Base-by-base conservation (phyloP, 2,888 invertebrate species). In the Parnassius glacialis region DNA sequence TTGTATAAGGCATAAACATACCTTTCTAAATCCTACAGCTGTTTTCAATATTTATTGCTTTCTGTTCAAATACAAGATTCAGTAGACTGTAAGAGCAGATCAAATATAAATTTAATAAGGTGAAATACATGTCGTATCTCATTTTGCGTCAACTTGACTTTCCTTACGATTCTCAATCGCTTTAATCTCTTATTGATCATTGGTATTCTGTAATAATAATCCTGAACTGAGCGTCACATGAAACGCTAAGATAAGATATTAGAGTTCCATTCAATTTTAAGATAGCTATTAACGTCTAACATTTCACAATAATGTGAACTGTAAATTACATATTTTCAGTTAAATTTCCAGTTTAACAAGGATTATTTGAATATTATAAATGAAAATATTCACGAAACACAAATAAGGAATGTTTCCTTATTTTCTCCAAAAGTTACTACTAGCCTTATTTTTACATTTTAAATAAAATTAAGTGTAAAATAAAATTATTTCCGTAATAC, bases 251-350 rank as follows among this genome's bases (percentile, higher is more conserved):
- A 58, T 60, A 48, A 70, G 66, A 70, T 72, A 71, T 73, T 70
- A 69, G 66, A 62, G 68, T 70, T 72, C 68, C 55, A 75, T 70
- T 68, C 68, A 69, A 72, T 72, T 75, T 76, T 74, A 74, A 70
- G 69, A 68, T 59, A 57, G 70, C 13, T 53, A 58, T 55, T 61
- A 57, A 52, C 72, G 68, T 70, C 64, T 65, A 64, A 62, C 48
- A 43, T 67, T 61, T 69, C 64, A 66, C 69, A 67, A 48, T 34
- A 34, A 34, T 34, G 7, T 7, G 34, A 34, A 34, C 1, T 34
- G 34, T 34, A 3, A 34, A 34, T 34, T 34, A 34, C 34, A 34
- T 34, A 34, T 34, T 34, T 34, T 34, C 34, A 34, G 34, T 34
- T 7, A 34, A 34, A 5, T 34, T 34, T 5, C 7, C 34, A 34